Base-by-base conservation (phyloP, 1,140 invertebrate genomes). In the Bombyx mandarina region DNA sequence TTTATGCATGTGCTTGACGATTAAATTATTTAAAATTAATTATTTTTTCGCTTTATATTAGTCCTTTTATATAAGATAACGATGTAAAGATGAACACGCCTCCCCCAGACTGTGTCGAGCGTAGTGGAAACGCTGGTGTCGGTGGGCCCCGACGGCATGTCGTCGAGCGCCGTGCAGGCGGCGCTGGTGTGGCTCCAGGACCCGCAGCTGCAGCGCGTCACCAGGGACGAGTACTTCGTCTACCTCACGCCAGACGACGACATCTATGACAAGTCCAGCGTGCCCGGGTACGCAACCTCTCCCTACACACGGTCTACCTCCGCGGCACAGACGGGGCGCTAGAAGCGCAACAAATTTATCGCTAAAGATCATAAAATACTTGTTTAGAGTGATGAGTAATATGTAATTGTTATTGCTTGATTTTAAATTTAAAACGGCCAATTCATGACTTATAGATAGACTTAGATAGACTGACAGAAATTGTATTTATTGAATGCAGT, bases 241-340 rank as follows among this genome's bases (percentile, higher is more conserved):
- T 99, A 93, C 88, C 88, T 94, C 45, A 97, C 94, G 26, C 95
- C 96, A 2, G 94, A 97, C 60, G 97, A 96, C 35, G 93, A 96
- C 72, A 88, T 99, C 0, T 99, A 95, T 78, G 96, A 99, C 85
- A 97, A 95, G 81, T 93, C 92, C 73, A 92, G 98, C 2, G 88
- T 99, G 55, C 95, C 96, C 7, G 92, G 92, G 93, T 94, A 71
- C 86, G 88, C 26, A 5, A 35, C 26, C 26, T 35, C 26, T 35
- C 26, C 26, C 26, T 35, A 5, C 26, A 5, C 26, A 35, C 26
- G 2, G 26, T 35, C 26, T 3, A 35, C 26, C 26, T 35, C 26
- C 4, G 26, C 4, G 26, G 2, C 12, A 18, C 12, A 18, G 12
- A 18, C 12, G 12, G 12, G 12, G 12, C 12, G 12, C 12, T 18